These are phyloP conservation scores for Parauchenoglanis punctatus DNA, from an alignment of 2,797 vertebrate genomes.

Conservation along the genomic window DNA sequence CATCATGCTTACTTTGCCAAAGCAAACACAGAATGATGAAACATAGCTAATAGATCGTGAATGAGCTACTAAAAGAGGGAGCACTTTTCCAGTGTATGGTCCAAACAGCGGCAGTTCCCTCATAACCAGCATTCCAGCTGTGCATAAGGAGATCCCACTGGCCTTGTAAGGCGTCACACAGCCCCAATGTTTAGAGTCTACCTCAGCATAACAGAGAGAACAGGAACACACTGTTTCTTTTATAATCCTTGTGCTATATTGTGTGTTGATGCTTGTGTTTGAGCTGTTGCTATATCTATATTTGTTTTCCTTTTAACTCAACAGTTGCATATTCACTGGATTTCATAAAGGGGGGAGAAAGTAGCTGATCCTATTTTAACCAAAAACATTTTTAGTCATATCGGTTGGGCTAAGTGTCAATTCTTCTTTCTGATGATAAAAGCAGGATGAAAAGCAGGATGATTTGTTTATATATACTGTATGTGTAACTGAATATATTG, in stretches of 20 bases:
- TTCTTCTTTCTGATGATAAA: background rate
- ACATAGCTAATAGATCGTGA: slow-evolving; percentile 48
- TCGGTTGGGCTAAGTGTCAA: background rate
- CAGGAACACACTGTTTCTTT: slow-evolving; percentile 59
- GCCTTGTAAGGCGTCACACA: slow-evolving; percentile 78
- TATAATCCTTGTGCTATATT: slow-evolving; percentile 35
- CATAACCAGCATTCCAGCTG: slow-evolving; percentile 69
- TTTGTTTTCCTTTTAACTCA: slow-evolving; percentile 1
- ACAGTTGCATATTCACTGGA: slow-evolving; percentile 8
- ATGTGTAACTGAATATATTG: background rate
- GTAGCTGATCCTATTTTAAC: background rate
- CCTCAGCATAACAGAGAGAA: slow-evolving; percentile 55
- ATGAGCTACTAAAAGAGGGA: slow-evolving; percentile 61
- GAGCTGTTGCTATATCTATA: slow-evolving; percentile 52
- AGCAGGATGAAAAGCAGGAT: background rate
- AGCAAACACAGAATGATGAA: slow-evolving; percentile 26
- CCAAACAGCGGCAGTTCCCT: slow-evolving; percentile 47
- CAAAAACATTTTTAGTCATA: background rate
- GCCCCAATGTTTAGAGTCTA: slow-evolving; percentile 77
- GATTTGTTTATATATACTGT: background rate
- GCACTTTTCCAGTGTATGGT: slow-evolving; percentile 65
- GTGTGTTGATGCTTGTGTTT: slow-evolving; percentile 50
- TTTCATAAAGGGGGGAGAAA: slow-evolving; percentile 1
- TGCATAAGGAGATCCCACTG: slow-evolving; percentile 74
- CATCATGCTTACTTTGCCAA: slow-evolving; percentile 1